phyloP scores from a whole-genome alignment of 2,113 vertebrate species.

The Calypte anna region DNA sequence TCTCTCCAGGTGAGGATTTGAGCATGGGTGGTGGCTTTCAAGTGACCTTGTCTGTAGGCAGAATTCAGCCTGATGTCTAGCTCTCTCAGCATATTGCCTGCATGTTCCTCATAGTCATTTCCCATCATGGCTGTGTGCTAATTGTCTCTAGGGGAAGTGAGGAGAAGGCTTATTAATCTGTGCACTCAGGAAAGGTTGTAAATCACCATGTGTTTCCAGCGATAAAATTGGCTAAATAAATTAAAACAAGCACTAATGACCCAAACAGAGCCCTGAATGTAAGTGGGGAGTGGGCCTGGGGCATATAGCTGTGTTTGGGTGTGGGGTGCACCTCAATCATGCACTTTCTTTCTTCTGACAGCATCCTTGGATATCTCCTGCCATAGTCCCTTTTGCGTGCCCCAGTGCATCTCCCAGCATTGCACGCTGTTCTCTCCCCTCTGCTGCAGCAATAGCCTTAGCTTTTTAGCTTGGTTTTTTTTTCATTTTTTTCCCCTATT shows the following conservation, averaged over 20 bases:
- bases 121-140: constrained; percentile 63
- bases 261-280: constrained; percentile 66
- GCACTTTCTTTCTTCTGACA: not conserved
- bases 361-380: not conserved
- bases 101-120: constrained; percentile 51
- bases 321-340: not conserved
- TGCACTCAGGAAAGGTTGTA: constrained; percentile 62
- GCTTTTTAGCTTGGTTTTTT: not conserved
- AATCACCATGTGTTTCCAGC: constrained; percentile 69
- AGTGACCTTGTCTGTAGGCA: not conserved
- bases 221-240: constrained; percentile 74
- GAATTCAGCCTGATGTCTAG: not conserved
- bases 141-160: constrained; percentile 72
- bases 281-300: constrained; percentile 45
- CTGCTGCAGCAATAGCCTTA: not conserved
- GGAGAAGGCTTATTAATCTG: constrained; percentile 73
- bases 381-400: not conserved
- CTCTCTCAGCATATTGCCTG: constrained; percentile 13
- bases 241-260: constrained; percentile 76
- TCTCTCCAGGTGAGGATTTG: not conserved
- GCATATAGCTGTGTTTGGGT: constrained; percentile 1
- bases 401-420: not conserved
- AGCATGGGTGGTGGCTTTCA: not conserved
- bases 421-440: not conserved
- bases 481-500: not conserved